Evolutionary conservation across 37 sponge, comb jelly and placozoan genomes (phyloP).

Genomic region (Spongilla lacustris): DNA sequence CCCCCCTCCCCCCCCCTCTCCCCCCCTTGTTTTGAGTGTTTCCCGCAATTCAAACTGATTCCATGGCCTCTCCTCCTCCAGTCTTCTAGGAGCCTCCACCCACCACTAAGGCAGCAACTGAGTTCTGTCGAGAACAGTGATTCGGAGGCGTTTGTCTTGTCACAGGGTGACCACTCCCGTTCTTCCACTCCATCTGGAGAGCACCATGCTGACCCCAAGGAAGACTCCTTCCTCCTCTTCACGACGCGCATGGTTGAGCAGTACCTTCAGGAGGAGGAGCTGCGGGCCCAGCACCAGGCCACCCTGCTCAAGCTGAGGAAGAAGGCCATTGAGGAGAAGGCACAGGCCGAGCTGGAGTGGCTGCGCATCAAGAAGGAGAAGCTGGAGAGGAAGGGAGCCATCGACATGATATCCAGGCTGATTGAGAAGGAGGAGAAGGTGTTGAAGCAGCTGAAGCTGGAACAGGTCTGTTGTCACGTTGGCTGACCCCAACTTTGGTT

Average conservation of each 20-base stretch:
- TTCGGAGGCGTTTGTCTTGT: not conserved
- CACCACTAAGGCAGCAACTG: not conserved
- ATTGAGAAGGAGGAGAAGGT: constrained; percentile 68
- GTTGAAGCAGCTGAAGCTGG: constrained; percentile 64
- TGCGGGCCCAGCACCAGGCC: constrained; percentile 74
- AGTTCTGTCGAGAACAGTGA: not conserved
- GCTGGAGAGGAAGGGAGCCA: constrained; percentile 77
- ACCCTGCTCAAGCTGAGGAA: constrained; percentile 86
- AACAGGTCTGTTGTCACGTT: constrained; percentile 39
- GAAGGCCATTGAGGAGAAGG: constrained; percentile 74
- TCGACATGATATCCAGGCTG: constrained; percentile 89
- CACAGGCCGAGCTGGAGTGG: constrained; percentile 74
- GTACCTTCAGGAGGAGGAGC: constrained; percentile 80
- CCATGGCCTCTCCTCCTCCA: not conserved
- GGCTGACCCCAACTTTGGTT: not conserved
- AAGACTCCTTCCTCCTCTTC: constrained; percentile 68
- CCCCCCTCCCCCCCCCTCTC: too few species aligned
- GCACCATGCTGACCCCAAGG: not conserved
- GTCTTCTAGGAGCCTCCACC: not conserved
- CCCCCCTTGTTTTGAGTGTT: too few species aligned
- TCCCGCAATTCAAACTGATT: too few species aligned
- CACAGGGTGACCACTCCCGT: constrained; percentile 1
- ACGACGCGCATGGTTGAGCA: constrained; percentile 66
- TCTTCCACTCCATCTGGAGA: constrained; percentile 8
- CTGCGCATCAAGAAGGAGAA: constrained; percentile 55